Base-by-base conservation (phyloP, 2,888 invertebrate genomes). In the Ectemnius cavifrons region DNA sequence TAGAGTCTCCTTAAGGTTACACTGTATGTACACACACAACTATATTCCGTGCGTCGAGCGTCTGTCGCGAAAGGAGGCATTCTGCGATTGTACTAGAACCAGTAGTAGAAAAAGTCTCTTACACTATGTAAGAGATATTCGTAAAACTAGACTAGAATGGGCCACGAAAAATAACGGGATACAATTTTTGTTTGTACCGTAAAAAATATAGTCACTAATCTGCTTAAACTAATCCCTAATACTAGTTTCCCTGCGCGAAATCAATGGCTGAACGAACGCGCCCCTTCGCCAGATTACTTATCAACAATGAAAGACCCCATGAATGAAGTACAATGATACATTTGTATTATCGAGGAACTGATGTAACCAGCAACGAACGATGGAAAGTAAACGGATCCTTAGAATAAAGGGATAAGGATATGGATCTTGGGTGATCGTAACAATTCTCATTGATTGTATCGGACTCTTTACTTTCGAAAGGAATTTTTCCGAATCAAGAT, bases 121-220 rank as follows among this genome's bases (percentile, higher is more conserved):
- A 71, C 45, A 37, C 11, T 75, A 64, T 8, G 13, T 14, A 64
- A 59, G 47, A 67, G 62, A 18, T 62, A 47, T 52, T 46, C 58
- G 57, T 65, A 59, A 58, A 73, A 71, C 71, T 68, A 75, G 76
- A 76, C 76, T 76, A 76, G 76, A 74, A 66, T 73, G 66, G 74
- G 74, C 70, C 67, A 74, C 74, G 61, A 62, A 68, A 62, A 45
- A 68, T 18, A 23, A 58, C 6, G 58, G 27, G 23, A 13, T 28
- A 18, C n/a, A 52, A 52, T 16, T 4, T 11, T 61, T 11, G 60
- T 59, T 37, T 11, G 37, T 37, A 16, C 20, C 13, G 11, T 47
- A 52, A 63, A 61, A 11, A 27, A 28, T 20, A 14, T 45, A n/a
- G 14, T 14, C 23, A 47, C 56, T 45, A 27, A 63, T 60, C 58